Base-by-base conservation (phyloP, 1,140 invertebrate genomes). In the Batillaria attramentaria region DNA sequence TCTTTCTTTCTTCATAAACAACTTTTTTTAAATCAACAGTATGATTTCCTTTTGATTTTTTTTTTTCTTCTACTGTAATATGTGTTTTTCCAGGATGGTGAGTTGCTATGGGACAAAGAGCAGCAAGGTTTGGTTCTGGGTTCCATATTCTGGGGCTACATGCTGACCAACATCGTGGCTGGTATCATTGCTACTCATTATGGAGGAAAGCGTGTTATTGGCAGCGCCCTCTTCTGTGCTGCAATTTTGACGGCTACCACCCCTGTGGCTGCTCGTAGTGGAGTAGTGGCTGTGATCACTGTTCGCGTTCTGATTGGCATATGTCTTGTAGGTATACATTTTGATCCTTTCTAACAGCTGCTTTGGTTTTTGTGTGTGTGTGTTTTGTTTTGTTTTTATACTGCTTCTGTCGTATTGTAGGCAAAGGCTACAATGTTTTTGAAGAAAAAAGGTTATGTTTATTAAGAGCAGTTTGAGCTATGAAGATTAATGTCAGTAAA, bases 131-230 rank as follows among this genome's bases (percentile, higher is more conserved):
- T 95, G 20, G 93, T 98, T 54, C 90, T 97, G 31, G 95, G 95
- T 85, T 95, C 96, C 0, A 97, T 97, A 91, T 97, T 97, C 83
- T 95, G 94, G 92, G 94, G 94, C 0, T 95, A 95, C 85, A 92
- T 93, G 92, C 24, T 94, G 92, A 82, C 94, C 93, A 94, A 97
- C 91, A 91, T 97, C 69, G 96, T 96, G 0, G 95, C 95, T 20
- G 89, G 89, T 10, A 89, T 95, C 95, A 83, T 95, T 20, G 95
- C 95, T 1, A 94, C 95, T 89, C 92, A 93, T 83, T 94, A 95
- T 86, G 95, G 95, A 31, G 95, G 95, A 4, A 95, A 95, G 86
- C 91, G 92, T 1, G 93, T 96, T 2, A 66, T 79, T 33, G 41
- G 39, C 3, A n/a, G 39, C n/a, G 78, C 72, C 24, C 37, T 74